Percentiles rank a stretch among this genome's conserved stretches.
These are phyloP conservation scores for Orchestes rusci DNA, from an alignment of 2,888 invertebrate species.

Conservation along the genomic window DNA sequence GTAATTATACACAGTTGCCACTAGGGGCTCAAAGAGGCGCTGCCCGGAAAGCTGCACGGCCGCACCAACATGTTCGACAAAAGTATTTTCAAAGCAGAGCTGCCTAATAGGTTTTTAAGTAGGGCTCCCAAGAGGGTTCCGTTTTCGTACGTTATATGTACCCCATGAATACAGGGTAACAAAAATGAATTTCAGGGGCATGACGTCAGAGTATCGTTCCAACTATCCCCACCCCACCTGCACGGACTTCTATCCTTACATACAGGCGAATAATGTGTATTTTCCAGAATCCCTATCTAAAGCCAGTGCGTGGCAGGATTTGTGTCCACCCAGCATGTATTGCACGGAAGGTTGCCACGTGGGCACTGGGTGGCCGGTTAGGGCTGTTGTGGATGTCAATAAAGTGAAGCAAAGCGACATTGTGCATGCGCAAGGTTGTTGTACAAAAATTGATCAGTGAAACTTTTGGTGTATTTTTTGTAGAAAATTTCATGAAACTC, in stretches of 20 bases:
- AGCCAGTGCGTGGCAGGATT: constrained; percentile 38
- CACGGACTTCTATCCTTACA: constrained; percentile 36
- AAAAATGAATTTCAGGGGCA: constrained; percentile 33
- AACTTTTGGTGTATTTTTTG: no score
- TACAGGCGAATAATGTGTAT: constrained; percentile 32
- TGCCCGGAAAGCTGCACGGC: constrained; percentile 29
- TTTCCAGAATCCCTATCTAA: constrained; percentile 33
- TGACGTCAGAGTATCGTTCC: constrained; percentile 36
- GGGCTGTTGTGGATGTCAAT: constrained; percentile 33
- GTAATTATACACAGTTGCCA: constrained; percentile 9
- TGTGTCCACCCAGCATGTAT: constrained; percentile 42
- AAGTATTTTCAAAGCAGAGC: constrained; percentile 27
- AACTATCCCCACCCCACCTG: constrained; percentile 35
- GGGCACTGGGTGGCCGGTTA: constrained; percentile 42
- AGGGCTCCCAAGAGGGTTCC: constrained; percentile 32
- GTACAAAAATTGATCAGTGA: constrained; percentile 12
- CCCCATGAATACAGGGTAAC: neutral
- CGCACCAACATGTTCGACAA: constrained; percentile 32
- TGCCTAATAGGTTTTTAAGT: constrained; percentile 31
- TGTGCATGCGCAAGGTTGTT: constrained; percentile 4
- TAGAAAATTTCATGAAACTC: no score
- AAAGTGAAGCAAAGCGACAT: neutral
- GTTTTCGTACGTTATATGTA: constrained; percentile 32
- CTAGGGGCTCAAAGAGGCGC: constrained; percentile 27
- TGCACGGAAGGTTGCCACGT: constrained; percentile 44